Conservation (phyloP, 1,140 invertebrate genomes). For the Yoshiicerus persimilis region DNA sequence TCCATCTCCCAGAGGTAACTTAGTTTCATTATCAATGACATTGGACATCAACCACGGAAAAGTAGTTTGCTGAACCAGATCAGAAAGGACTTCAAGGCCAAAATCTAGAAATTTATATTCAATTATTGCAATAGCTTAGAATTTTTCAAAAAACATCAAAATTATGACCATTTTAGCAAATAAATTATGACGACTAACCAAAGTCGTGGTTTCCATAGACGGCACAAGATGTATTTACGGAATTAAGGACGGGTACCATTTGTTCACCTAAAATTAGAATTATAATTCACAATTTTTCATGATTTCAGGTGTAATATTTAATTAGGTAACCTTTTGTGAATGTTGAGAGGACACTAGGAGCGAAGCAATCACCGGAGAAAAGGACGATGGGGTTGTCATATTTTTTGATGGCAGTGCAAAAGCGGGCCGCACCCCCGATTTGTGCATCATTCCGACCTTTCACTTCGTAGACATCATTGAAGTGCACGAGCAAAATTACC, state of each 20-base stretch:
- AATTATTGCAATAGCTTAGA: too few relatives aligned
- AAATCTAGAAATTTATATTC: too few relatives aligned
- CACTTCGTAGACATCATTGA: conserved; percentile 92
- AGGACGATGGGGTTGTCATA: conserved; percentile 78
- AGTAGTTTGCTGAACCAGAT: conserved; percentile 71
- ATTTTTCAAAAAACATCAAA: too few relatives aligned
- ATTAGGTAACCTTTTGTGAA: conserved; percentile 66
- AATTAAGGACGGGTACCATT: conserved; percentile 87
- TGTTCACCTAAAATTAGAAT: conserved; percentile 67
- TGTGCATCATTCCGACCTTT: conserved; percentile 73
- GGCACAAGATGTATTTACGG: conserved; percentile 76
- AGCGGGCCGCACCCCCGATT: conserved; percentile 62
- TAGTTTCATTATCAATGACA: conserved; percentile 83
- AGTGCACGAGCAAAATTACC: conserved; percentile 73
- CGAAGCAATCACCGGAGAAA: conserved; percentile 87
- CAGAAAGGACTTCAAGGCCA: conserved; percentile 78
- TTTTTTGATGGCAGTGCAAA: conserved; percentile 71
- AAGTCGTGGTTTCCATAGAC: conserved; percentile 93
- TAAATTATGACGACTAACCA: too few relatives aligned
- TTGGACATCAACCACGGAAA: conserved; percentile 93
- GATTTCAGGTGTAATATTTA: too few relatives aligned
- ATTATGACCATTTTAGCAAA: too few relatives aligned
- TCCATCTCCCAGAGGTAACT: conserved; percentile 77
- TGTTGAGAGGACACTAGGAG: conserved; percentile 85
- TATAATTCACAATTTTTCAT: not conserved